Base-by-base conservation (phyloP, 2,888 invertebrate genomes). In the Macropis europaea region DNA sequence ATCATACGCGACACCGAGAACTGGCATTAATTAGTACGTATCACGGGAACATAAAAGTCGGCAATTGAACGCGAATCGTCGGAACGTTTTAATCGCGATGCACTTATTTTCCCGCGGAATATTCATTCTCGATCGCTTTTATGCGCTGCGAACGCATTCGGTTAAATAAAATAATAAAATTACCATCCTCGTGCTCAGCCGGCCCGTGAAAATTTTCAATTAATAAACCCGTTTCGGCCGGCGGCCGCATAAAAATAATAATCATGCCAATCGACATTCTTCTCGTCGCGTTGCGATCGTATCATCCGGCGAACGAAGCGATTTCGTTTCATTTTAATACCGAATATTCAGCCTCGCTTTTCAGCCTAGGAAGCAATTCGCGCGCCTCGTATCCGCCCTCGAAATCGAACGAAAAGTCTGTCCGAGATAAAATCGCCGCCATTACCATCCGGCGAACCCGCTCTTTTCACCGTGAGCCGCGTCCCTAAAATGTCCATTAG, bases 401-500 rank as follows among this genome's bases (percentile, higher is more conserved):
- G 30, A 36, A 38, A 13, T 7, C 17, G 63, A 30, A 57, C 28
- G 57, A 40, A 48, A 53, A 17, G 17, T 17, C 38, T n/a, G 22
- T 59, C 6, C 32, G n/a, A 15, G 36, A 48, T 47, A 53, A 70
- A 70, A 59, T 70, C 22, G 40, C n/a, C 17, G 7, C 13, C 13
- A 42, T 52, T 70, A 30, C 0, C 19, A 15, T 6, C 17, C 17
- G n/a, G 30, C 11, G 28, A 42, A 32, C 32, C n/a, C 9, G 7
- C 30, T 40, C 36, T 60, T 61, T 50, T 48, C 60, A 43, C 0
- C 22, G 17, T 3, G 7, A n/a, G 11, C 2, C 24, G n/a, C 30
- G 22, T 7, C 24, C 54, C 66, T 75, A 66, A 82, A 82, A 77
- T 76, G 72, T 76, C 77, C 78, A 82, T 82, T 78, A 82, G 66